phyloP scores from a whole-genome alignment of 2,113 vertebrate genomes.

The Boleophthalmus pectinirostris region DNA sequence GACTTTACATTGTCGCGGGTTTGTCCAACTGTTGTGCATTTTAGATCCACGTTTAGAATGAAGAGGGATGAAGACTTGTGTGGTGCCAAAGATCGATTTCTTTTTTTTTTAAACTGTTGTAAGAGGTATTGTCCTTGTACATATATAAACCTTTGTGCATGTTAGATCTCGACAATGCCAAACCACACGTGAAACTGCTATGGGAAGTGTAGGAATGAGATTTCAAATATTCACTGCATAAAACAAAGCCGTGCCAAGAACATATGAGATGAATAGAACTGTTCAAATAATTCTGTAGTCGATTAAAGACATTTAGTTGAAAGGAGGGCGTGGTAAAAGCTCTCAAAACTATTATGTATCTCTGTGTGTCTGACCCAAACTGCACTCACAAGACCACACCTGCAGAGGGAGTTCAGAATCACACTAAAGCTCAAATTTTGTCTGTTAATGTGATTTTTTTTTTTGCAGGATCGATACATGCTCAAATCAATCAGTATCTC shows the following conservation, averaged over 20 bases:
- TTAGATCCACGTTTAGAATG: slow-evolving; percentile 19
- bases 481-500: no score
- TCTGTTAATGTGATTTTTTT: no score
- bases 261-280: neutral
- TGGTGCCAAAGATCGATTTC: slow-evolving; percentile 58
- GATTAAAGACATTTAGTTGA: no score
- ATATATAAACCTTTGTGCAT: slow-evolving; percentile 48
- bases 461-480: no score
- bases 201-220: neutral
- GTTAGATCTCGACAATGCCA: slow-evolving; percentile 28
- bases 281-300: neutral
- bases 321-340: no score
- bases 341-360: no score
- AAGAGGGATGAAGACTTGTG: slow-evolving; percentile 13
- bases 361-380: no score
- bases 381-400: no score
- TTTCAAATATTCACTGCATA: neutral
- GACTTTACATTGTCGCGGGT: slow-evolving; percentile 3
- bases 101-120: slow-evolving; percentile 23
- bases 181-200: slow-evolving; percentile 5
- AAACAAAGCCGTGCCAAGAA: neutral
- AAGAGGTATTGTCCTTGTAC: slow-evolving; percentile 58
- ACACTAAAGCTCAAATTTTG: no score
- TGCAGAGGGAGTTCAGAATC: no score
- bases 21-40: slow-evolving; percentile 5